Evolutionary conservation across 2,888 invertebrate species (phyloP).

Genomic region (Slavum lentiscoides): DNA sequence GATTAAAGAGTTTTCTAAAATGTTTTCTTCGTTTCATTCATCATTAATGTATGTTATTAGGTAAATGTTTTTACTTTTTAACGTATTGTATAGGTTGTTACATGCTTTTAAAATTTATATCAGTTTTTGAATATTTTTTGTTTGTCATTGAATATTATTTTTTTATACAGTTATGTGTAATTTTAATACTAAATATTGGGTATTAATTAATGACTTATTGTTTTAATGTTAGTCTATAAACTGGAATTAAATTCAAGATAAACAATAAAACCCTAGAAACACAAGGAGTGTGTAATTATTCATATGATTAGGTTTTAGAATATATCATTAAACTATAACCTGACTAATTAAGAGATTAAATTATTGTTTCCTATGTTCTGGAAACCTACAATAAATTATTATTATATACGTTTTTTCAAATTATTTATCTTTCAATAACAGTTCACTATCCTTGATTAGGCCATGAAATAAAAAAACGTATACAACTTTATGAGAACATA

Average conservation of each 20-base stretch:
- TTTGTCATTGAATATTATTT: not conserved
- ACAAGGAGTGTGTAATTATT: slow-evolving; percentile 12
- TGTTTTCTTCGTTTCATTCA: not conserved
- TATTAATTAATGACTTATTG: not conserved
- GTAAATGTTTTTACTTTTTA: not conserved
- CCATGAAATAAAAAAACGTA: not conserved
- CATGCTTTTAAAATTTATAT: no score
- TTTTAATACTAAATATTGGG: not conserved
- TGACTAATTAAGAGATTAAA: slow-evolving; percentile 14
- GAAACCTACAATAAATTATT: not conserved
- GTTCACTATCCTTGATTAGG: not conserved
- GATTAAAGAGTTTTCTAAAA: not conserved
- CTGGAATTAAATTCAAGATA: slow-evolving; percentile 1
- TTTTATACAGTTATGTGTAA: not conserved
- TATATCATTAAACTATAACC: not conserved
- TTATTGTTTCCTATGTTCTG: slow-evolving; percentile 11
- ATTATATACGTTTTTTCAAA: slow-evolving; percentile 8
- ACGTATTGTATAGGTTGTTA: not conserved
- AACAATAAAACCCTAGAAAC: slow-evolving; percentile 9
- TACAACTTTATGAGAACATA: slow-evolving; percentile 9
- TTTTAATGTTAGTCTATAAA: not conserved
- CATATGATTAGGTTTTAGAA: slow-evolving; percentile 2
- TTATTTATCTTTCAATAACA: slow-evolving; percentile 17
- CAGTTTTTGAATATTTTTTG: not conserved
- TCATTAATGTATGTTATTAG: not conserved